A percentile compares a stretch with the other conserved stretches of the same genome.
Conservation (phyloP, 2,797 vertebrate genomes). For the Ctenosaura bakeri region DNA sequence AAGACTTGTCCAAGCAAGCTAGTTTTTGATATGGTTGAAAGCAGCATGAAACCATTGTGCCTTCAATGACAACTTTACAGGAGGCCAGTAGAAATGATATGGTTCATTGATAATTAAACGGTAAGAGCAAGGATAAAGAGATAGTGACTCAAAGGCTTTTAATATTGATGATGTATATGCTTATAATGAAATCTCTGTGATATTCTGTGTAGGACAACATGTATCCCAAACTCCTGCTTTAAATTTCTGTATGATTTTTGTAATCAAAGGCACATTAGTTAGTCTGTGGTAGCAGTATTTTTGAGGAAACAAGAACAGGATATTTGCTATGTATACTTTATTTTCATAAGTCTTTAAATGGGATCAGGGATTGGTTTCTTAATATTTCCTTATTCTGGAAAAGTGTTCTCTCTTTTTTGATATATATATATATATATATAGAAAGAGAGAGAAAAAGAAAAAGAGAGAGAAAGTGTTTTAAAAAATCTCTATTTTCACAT, state of each 20-base stretch:
- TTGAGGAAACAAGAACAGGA: background rate
- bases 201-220: background rate
- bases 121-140: background rate
- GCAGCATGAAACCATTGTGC: background rate
- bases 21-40: too few species aligned
- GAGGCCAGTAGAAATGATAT: background rate
- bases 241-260: background rate
- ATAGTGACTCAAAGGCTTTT: background rate
- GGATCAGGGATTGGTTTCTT: background rate
- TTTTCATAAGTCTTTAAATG: background rate
- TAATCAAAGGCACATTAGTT: background rate
- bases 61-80: background rate
- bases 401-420: too few species aligned
- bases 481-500: too few species aligned
- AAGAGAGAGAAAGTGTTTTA: too few species aligned
- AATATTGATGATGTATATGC: background rate
- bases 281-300: background rate
- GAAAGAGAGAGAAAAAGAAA: too few species aligned
- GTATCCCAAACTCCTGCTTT: background rate
- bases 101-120: background rate
- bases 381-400: background rate
- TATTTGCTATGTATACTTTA: too few species aligned
- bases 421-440: too few species aligned
- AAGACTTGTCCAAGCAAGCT: too few species aligned
- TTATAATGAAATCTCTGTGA: background rate